A percentile compares a stretch with the other conserved stretches of the same genome.
Conservation (phyloP, 2,113 vertebrate species). For the Crypturellus undulatus region DNA sequence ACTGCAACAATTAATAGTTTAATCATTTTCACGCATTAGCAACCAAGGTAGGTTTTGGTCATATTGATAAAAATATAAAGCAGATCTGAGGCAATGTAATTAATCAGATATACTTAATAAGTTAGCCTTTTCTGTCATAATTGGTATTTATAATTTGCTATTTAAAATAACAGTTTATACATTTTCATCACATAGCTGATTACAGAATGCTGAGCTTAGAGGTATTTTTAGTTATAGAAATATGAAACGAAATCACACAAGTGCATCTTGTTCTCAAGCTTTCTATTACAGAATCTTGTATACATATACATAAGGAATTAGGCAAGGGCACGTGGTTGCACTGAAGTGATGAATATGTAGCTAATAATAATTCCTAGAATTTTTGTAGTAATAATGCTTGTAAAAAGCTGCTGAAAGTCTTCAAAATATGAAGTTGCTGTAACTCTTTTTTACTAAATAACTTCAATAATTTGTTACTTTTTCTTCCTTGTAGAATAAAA, state of each 20-base stretch:
- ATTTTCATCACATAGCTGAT: not conserved
- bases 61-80: conserved; percentile 42
- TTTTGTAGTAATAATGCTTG: not conserved
- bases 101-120: conserved; percentile 17
- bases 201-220: not conserved
- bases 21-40: conserved; percentile 25
- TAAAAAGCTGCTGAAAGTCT: not conserved
- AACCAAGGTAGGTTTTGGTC: conserved; percentile 36
- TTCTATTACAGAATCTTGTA: not conserved
- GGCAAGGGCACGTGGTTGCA: not conserved
- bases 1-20: conserved; percentile 44
- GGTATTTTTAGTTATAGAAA: not conserved
- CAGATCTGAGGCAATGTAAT: conserved; percentile 24
- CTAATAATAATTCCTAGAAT: not conserved
- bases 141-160: not conserved
- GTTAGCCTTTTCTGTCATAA: conserved; percentile 7
- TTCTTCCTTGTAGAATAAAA: not conserved
- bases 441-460: not conserved
- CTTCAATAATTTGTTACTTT: not conserved
- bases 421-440: not conserved
- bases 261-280: not conserved
- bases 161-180: conserved; percentile 20
- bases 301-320: accelerated
- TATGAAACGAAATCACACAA: not conserved
- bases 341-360: accelerated